Base-by-base conservation (phyloP, 2,888 invertebrate genomes). In the Sinelater perroti region DNA sequence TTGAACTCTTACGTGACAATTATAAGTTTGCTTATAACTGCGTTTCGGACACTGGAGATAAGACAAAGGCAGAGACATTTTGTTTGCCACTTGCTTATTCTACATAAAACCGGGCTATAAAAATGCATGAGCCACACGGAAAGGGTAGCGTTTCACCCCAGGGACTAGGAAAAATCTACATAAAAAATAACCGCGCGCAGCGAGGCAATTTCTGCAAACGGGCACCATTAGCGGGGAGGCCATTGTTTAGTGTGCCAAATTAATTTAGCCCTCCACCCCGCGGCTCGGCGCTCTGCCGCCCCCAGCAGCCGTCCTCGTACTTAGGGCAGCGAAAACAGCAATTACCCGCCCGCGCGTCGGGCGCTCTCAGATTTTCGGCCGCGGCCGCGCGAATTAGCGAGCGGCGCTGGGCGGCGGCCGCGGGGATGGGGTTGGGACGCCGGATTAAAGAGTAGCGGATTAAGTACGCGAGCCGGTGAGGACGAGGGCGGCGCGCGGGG, bases 171-270 rank as follows among this genome's bases (percentile, higher is more conserved):
- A 69, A 75, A 76, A 76, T 76, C 75, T 75, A 73, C 76, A 75
- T 75, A 76, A 76, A 77, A 77, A 77, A 75, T 75, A 76, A 76
- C 72, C 74, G 74, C 71, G 73, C 75, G 74, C 74, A 75, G 72
- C 75, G 73, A 75, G 76, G 78, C 78, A 78, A 78, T 78, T 78
- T 77, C 76, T 73, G 73, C 76, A 75, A 77, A 77, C 77, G 78
- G 76, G 75, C 73, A 76, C 78, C 78, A 78, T 79, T 79, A 79
- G 77, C 74, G 75, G 73, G 74, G 75, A 76, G 75, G 75, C 78
- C 78, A 79, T 80, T 80, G 80, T 80, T 80, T 79, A 78, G 79
- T 77, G 73, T 72, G 72, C 77, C 75, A 79, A 80, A 80, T 80
- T 80, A 80, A 80, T 80, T 79, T 79, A 78, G 74, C 75, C 72